Base-by-base conservation (phyloP, 1,140 invertebrate genomes). In the Tetranychus cinnabarinus region DNA sequence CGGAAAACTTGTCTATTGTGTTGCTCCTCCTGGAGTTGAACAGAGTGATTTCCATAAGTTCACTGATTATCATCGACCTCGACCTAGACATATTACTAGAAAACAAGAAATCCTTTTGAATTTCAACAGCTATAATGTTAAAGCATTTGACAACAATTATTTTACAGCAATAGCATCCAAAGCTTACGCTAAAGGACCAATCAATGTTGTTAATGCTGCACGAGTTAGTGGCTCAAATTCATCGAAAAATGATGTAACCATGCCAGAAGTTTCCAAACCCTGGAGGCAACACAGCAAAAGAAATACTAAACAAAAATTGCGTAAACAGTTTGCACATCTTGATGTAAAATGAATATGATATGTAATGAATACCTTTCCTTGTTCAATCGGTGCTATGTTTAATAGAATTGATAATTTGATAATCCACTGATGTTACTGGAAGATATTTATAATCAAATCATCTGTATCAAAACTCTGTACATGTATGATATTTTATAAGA, bases 1-100 rank as follows among this genome's bases (percentile, higher is more conserved):
- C 70, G 93, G 92, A 3, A 82, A 81, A 67, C 72, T 97, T 8
- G 72, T 86, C 0, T 93, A 84, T 75, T 87, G 84, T 67, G 73
- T 84, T 66, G 81, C 87, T 1, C 93, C 93, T 31, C 88, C 89
- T 2, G 80, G 74, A n/a, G 66, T 77, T 36, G 64, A 75, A n/a
- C 83, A 86, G 70, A 66, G 75, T 42, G 72, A 77, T 62, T 91
- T 80, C 71, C 84, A 88, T 36, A 10, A 37, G 36, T 56, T 56
- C 35, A 15, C 34, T 56, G 3, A 15, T 36, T 2, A 33, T 31
- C n/a, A 31, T 1, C 50, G 50, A 23, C 50, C 50, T 52, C n/a
- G 50, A 52, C 50, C 50, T 52, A n/a, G n/a, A 31, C 50, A 52
- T 23, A 52, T 52, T 52, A n/a, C 50, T 23, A 7, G 13, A 2